A percentile compares a stretch with the other conserved stretches of the same genome.
phyloP scores from a whole-genome alignment of 2,888 invertebrate species.

The Morinoia aosen region DNA sequence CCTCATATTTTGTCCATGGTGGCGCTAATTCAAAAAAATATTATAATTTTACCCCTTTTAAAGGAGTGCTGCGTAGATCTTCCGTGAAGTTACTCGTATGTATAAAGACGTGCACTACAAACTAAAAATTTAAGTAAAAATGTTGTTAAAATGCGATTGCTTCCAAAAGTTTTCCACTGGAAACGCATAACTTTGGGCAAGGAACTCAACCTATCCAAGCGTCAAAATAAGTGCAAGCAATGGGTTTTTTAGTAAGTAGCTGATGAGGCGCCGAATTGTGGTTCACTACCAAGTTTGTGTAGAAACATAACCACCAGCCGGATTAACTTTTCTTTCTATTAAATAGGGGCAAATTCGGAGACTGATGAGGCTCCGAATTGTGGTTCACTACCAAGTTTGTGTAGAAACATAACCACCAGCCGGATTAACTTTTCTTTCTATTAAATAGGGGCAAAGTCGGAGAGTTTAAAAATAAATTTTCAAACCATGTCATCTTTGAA shows the following conservation, averaged over 20 bases:
- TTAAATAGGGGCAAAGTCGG: not conserved
- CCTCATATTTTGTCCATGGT: too few species aligned
- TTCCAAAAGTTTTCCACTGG: too few species aligned
- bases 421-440: not conserved
- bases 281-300: not conserved
- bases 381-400: not conserved
- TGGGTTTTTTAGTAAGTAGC: not conserved
- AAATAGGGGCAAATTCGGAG: not conserved
- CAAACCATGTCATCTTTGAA: not conserved
- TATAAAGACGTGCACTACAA: too few species aligned
- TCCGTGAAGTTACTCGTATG: too few species aligned
- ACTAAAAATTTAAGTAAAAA: too few species aligned
- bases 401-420: not conserved
- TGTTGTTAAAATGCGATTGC: too few species aligned
- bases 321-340: not conserved
- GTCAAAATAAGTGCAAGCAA: not conserved
- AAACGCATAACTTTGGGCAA: too few species aligned
- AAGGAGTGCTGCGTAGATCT: too few species aligned
- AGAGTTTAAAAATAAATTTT: not conserved
- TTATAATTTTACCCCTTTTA: too few species aligned
- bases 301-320: not conserved
- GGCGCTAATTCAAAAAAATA: too few species aligned
- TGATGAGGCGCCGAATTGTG: not conserved
- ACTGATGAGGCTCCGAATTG: not conserved
- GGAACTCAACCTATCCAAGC: not conserved